Conservation (phyloP, 2,888 invertebrate genomes). For the Aromia moschata region DNA sequence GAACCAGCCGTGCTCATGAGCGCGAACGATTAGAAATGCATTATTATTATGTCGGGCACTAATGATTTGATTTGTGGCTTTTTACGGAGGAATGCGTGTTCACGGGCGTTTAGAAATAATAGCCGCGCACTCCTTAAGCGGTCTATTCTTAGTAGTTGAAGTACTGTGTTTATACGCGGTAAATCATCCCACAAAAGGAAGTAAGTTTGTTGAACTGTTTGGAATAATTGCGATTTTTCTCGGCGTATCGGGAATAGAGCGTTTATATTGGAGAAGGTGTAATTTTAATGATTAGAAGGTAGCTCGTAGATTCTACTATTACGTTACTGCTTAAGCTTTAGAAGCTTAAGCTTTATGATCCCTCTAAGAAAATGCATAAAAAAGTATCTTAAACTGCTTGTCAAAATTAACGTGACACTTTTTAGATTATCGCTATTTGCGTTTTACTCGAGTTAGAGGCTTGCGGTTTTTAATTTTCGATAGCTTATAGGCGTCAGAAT, state of each 20-base stretch:
- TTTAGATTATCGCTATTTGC: no score
- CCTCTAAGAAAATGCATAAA: no score
- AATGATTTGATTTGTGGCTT: conserved; percentile 29
- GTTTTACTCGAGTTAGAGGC: no score
- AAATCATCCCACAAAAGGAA: conserved; percentile 29
- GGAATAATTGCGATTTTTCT: conserved; percentile 20
- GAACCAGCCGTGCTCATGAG: conserved; percentile 20
- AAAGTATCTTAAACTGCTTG: neutral
- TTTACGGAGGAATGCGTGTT: conserved; percentile 20
- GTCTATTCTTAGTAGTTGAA: conserved; percentile 17
- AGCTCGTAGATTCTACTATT: no score
- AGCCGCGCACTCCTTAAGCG: conserved; percentile 12
- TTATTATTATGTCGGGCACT: conserved; percentile 23
- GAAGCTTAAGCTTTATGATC: no score
- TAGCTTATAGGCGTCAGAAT: no score
- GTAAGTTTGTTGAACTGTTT: conserved; percentile 29
- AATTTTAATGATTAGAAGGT: no score
- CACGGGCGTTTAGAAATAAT: conserved; percentile 27
- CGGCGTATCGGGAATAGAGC: neutral
- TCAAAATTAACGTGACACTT: neutral
- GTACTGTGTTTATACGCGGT: conserved; percentile 25
- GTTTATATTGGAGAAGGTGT: no score
- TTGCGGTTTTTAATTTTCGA: no score
- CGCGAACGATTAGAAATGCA: conserved; percentile 26
- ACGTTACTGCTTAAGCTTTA: neutral